Base-by-base conservation (phyloP, 2,797 vertebrate species). In the Pseudopleuronectes americanus region DNA sequence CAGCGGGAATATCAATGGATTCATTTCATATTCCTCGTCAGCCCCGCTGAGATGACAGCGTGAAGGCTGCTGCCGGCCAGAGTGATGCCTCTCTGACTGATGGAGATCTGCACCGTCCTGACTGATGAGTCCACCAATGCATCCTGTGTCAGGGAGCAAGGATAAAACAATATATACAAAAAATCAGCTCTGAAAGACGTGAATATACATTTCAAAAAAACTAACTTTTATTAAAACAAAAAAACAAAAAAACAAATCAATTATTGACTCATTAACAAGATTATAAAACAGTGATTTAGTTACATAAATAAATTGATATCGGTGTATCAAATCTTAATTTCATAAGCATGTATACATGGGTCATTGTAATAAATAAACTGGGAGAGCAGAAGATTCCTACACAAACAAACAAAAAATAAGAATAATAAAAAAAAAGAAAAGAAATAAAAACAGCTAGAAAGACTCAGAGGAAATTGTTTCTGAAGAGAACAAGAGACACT, bases 211-310 rank as follows among this genome's bases (percentile, higher is more conserved):
- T 94, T 92, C 86, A 92, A 94, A 93, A 93, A 99, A 98, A 97
- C 96, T 96, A 98, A 97, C 97, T 99, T 99, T 98, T 99, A 98
- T 99, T 96, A 96, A 98, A 98, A 97, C 95, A 97, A 98, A 95
- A 90, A 77, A 60, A 56, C 79, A 59, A 79, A 65, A 90, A 91
- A 90, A 80, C 24, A 90, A 91, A 90, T 90, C 90, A 92, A 93
- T 93, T 95, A 96, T 98, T 96, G 96, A 95, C 98, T 99, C 97
- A 98, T 96, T 97, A 98, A 98, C 97, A 99, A 98, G 97, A 98
- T 98, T 99, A 99, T 99, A 99, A 99, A 99, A 99, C 98, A 98
- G 98, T 98, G 97, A 99, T 97, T 98, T 99, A 98, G 97, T 99
- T 99, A 98, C 98, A 99, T 99, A 99, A 99, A 99, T 99, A 99